Percentiles rank a stretch among this genome's conserved stretches.
phyloP scores from a whole-genome alignment of 2,113 vertebrate genomes.

The Oryzias celebensis region DNA sequence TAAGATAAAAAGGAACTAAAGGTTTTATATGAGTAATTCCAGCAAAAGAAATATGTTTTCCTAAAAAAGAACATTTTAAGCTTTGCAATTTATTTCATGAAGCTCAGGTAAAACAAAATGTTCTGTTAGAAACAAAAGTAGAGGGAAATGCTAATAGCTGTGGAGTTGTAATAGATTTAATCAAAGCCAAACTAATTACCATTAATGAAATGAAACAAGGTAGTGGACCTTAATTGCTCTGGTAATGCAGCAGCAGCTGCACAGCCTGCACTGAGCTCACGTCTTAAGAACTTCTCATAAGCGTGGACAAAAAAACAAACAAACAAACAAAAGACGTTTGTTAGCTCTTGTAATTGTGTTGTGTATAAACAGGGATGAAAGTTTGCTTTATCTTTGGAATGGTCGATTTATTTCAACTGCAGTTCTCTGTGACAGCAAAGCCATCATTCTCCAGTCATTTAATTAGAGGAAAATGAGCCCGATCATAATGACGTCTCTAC shows the following conservation, averaged over 20 bases:
- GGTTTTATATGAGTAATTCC: too few species aligned
- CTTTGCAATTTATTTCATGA: too few species aligned
- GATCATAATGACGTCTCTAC: conserved; percentile 6
- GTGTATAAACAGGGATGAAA: conserved; percentile 4
- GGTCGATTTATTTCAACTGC: conserved; percentile 3
- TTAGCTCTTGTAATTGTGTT: conserved; percentile 6
- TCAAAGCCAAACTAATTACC: conserved; percentile 29
- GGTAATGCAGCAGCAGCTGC: conserved; percentile 4
- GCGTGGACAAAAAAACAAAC: background rate
- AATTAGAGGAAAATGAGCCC: conserved; percentile 18
- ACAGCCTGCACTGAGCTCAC: conserved; percentile 1
- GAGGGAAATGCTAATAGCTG: background rate
- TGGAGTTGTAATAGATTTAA: background rate
- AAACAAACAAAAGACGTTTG: background rate
- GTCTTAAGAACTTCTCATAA: too few species aligned
- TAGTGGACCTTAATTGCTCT: conserved; percentile 13
- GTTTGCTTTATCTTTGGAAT: background rate
- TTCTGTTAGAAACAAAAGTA: background rate
- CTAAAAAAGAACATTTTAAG: too few species aligned
- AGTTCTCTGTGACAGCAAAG: background rate
- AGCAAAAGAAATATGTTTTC: too few species aligned
- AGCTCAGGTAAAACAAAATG: background rate
- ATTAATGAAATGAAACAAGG: conserved; percentile 18
- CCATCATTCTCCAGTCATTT: conserved; percentile 13
- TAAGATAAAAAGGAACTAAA: too few species aligned